Base-by-base conservation (phyloP, 2,888 invertebrate genomes). In the Spodoptera picta region DNA sequence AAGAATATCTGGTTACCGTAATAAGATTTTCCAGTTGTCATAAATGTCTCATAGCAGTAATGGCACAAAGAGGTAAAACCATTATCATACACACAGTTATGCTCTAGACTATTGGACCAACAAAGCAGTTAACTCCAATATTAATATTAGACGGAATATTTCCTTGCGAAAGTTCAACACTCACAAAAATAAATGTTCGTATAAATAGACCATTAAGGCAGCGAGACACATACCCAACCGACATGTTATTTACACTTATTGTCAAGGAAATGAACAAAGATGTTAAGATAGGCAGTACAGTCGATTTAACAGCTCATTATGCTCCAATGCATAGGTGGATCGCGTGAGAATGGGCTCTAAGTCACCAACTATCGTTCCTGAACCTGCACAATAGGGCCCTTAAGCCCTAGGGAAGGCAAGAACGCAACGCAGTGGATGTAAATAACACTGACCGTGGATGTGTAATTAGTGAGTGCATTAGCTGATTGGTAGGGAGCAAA, bases 261-360 rank as follows among this genome's bases (percentile, higher is more conserved):
- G 72, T 72, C 73, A 73, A 55, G 72, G 77, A 72, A 72, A 72
- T 60, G 72, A 60, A 77, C 77, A 66, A 77, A 72, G 77, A 77
- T 77, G 67, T 77, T 44, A 45, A 50, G 72, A 72, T 72, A 73
- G 77, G 60, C 77, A 51, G 77, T 63, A 49, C 69, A 77, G 64
- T 46, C 69, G 55, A 80, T 77, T 73, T 69, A 69, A 61, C 77
- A 77, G 69, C 74, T 77, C 69, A 59, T 73, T 73, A 60, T 62
- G 56, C 67, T n/a, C 54, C 54, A 12, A 69, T 69, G 58, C 60
- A 66, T 66, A 65, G 62, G 68, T 61, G 60, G 19, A 75, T 79
- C 63, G 79, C 81, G 79, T 79, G 79, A 73, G 68, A 68, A 73
- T 73, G 42, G 58, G 47, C 73, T 44, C 54, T 79, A 79, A 81